Conservation (phyloP, 2,797 vertebrate species). For the Phrynocephalus forsythii region DNA sequence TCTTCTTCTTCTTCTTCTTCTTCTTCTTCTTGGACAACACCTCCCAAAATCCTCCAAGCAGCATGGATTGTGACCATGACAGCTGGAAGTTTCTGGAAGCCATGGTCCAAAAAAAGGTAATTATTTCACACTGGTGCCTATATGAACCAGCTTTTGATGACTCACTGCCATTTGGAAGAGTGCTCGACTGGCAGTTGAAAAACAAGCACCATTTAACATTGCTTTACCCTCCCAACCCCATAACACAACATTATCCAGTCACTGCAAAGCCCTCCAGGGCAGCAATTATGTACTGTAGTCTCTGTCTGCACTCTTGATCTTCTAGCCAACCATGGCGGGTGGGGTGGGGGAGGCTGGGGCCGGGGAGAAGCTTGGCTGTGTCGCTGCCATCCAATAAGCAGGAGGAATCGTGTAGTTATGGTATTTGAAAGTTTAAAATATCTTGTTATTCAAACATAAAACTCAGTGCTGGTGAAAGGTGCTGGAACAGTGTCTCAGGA, state of each 20-base stretch:
- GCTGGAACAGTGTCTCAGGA: slow-evolving; percentile 24
- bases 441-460: slow-evolving; percentile 56
- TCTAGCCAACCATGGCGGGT: slow-evolving; percentile 49
- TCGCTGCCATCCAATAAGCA: slow-evolving; percentile 49
- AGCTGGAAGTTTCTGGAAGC: background rate
- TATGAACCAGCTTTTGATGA: background rate
- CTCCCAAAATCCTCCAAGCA: no score
- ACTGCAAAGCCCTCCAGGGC: slow-evolving; percentile 21
- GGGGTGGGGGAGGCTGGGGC: background rate
- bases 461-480: slow-evolving; percentile 56
- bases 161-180: slow-evolving; percentile 49
- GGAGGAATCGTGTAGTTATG: slow-evolving; percentile 54
- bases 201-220: slow-evolving; percentile 38
- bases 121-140: no score
- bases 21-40: no score
- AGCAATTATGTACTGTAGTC: background rate
- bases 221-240: slow-evolving; percentile 23
- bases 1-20: no score
- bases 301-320: slow-evolving; percentile 53
- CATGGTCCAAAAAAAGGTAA: background rate
- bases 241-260: slow-evolving; percentile 31
- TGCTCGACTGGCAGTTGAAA: slow-evolving; percentile 35
- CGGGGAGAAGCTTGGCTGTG: slow-evolving; percentile 40
- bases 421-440: slow-evolving; percentile 52
- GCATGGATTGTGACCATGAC: no score